Evolutionary conservation across 2,113 vertebrate genomes (phyloP).

Genomic region (Nymphicus hollandicus): DNA sequence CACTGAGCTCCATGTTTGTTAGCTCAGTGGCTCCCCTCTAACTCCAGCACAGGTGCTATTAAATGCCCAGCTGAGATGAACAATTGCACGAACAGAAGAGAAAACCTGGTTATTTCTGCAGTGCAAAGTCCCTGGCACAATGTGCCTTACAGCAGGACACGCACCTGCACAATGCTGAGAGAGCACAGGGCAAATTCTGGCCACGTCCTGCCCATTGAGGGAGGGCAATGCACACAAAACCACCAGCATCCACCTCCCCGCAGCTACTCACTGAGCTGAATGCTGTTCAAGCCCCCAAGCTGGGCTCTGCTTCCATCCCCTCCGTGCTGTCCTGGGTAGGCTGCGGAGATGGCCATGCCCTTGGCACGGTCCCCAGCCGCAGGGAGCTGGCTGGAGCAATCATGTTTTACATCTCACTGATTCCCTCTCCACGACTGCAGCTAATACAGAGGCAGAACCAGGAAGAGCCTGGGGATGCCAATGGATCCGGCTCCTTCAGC

Average conservation of each 20-base stretch:
- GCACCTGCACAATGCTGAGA: fast-evolving
- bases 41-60: not conserved
- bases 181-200: fast-evolving
- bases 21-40: not conserved
- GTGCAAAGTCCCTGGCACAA: not conserved
- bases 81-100: not conserved
- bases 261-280: not conserved
- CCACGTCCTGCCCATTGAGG: fast-evolving
- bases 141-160: fast-evolving
- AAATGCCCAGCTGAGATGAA: not conserved
- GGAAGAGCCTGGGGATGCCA: not conserved
- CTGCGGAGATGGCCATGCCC: not conserved
- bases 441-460: not conserved
- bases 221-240: not conserved
- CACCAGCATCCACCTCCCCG: not conserved
- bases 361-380: not conserved
- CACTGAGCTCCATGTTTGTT: not conserved
- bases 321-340: fast-evolving
- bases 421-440: not conserved
- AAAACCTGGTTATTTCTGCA: not conserved
- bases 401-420: not conserved
- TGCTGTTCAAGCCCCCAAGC: not conserved
- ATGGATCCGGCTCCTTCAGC: fast-evolving
- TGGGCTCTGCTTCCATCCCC: not conserved
- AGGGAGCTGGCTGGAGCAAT: not conserved